Evolutionary conservation across 2,888 invertebrate genomes (phyloP).

Genomic region (Epistrophella euchroma): DNA sequence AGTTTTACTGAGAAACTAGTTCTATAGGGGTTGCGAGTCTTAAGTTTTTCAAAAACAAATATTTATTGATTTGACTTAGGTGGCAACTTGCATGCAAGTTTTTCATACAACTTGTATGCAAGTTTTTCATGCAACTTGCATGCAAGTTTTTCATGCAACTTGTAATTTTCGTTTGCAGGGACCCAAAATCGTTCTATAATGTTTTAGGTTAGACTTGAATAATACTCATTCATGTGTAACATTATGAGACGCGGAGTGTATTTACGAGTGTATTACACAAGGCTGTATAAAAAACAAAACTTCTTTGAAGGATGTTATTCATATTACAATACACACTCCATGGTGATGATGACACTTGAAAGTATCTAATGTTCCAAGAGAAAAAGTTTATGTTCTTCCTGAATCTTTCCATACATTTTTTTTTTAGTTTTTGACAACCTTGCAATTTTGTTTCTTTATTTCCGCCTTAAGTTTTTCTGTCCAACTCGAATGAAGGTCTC

Average conservation of each 20-base stretch:
- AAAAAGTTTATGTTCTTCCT: background rate
- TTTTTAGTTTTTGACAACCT: slow-evolving; percentile 21
- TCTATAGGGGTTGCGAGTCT: too few species aligned
- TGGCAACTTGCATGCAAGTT: too few species aligned
- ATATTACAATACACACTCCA: slow-evolving; percentile 44
- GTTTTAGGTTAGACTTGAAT: too few species aligned
- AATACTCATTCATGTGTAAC: too few species aligned
- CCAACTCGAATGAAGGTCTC: background rate
- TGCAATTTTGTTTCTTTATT: slow-evolving; percentile 38
- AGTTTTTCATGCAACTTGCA: too few species aligned
- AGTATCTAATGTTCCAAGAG: slow-evolving; percentile 20
- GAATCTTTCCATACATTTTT: background rate
- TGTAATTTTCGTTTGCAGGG: too few species aligned
- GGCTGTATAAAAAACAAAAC: slow-evolving; percentile 26
- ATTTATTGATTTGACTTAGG: too few species aligned
- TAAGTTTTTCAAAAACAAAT: too few species aligned
- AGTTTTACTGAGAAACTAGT: too few species aligned
- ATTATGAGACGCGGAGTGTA: background rate
- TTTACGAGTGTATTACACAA: slow-evolving; percentile 1
- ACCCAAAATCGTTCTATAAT: too few species aligned
- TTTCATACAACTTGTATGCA: too few species aligned
- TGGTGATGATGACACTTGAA: slow-evolving; percentile 39
- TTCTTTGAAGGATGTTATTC: slow-evolving; percentile 57
- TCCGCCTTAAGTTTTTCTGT: slow-evolving; percentile 14
- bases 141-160: too few species aligned